Base-by-base conservation (phyloP, 2,797 vertebrate genomes). In the Anabas testudineus region DNA sequence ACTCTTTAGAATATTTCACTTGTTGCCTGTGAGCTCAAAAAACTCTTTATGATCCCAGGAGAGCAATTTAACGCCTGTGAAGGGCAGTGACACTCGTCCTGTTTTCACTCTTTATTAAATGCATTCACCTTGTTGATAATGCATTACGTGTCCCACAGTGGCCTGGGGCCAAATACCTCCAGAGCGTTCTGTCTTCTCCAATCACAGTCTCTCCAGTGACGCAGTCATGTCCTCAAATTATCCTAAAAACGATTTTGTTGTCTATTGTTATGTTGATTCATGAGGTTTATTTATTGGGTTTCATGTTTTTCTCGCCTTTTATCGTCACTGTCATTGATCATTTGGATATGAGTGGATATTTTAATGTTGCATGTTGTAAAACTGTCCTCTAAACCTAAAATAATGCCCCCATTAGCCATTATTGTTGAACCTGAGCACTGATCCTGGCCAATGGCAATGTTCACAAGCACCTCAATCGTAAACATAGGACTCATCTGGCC, bases 81-180 rank as follows among this genome's bases (percentile, higher is more conserved):
- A 62, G 67, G 54, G 41, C 63, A 15, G 2, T 36, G 58, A 69
- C 57, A 46, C 36, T 28, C 16, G 12, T 37, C 12, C 8, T 69
- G n/a, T 55, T 22, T 32, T 51, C 57, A 10, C 58, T 48, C 51
- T 69, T 68, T 80, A 74, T 77, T 67, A 67, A 80, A 75, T 54
- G 51, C 42, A 37, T 73, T 73, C 80, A 71, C 76, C 76, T 82
- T 60, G 71, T 78, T 59, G 42, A 69, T 57, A 67, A 71, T 46
- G 58, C 68, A 67, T 61, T 48, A 18, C 21, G n/a, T 4, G 15
- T 67, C 48, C 22, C n/a, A 16, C 1, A 0, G 57, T 53, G 75
- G 75, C 74, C 37, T 8, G 0, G 14, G 49, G 70, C 76, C 83
- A 74, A 36, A 49, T 0, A 43, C 19, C 49, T 45, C 41, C 49